A percentile compares a stretch with the other conserved stretches of the same genome.
Evolutionary conservation across 2,113 vertebrate species (phyloP).

Genomic region (Passer montanus): DNA sequence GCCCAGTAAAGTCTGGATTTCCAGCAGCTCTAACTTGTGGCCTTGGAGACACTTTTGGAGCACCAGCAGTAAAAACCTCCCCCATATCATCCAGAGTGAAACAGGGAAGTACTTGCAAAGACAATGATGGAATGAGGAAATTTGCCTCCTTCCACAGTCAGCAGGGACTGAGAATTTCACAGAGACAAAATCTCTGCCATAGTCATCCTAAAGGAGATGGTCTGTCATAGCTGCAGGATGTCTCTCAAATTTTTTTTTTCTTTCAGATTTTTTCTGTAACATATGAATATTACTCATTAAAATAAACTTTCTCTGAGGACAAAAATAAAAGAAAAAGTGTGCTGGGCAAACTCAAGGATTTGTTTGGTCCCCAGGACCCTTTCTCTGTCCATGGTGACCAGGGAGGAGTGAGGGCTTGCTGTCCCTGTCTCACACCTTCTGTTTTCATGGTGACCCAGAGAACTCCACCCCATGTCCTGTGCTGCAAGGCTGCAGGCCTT

Average conservation of each 20-base stretch:
- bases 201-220: background rate
- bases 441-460: fast-evolving
- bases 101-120: background rate
- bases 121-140: background rate
- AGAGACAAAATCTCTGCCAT: background rate
- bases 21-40: background rate
- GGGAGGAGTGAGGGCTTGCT: background rate
- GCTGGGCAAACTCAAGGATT: background rate
- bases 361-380: background rate
- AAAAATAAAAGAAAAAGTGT: background rate
- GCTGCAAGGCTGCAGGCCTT: background rate
- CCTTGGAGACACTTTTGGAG: background rate
- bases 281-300: background rate
- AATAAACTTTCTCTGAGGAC: background rate
- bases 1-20: background rate
- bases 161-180: background rate
- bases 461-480: background rate
- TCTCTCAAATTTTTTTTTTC: background rate
- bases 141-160: background rate
- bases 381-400: background rate
- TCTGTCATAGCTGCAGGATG: background rate
- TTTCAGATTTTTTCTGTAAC: background rate
- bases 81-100: background rate
- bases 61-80: background rate
- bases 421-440: background rate